Conservation (phyloP, 2,797 vertebrate species). For the Leptodactylus fallax region DNA sequence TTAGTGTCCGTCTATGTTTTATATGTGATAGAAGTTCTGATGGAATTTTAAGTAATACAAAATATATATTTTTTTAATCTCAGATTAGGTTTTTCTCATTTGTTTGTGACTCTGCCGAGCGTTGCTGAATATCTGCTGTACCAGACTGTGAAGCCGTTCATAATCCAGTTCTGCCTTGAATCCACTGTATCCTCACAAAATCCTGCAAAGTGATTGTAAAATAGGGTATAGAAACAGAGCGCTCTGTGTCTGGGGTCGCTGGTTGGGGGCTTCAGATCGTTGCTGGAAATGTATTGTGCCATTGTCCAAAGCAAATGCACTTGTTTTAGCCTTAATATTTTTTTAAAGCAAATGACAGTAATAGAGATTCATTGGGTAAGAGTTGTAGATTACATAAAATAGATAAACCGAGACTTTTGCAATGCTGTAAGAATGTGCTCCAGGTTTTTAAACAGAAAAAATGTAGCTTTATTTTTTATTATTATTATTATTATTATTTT, state of each 20-base stretch:
- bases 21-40: conserved; percentile 1
- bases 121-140: conserved; percentile 37
- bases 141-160: conserved; percentile 60
- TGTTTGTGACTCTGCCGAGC: background rate
- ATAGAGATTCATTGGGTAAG: conserved; percentile 72
- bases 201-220: conserved; percentile 71
- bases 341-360: conserved; percentile 72
- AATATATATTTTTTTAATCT: conserved; percentile 47
- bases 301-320: conserved; percentile 80
- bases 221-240: conserved; percentile 73
- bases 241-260: conserved; percentile 72
- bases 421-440: conserved; percentile 73
- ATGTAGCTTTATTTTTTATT: conserved; percentile 67
- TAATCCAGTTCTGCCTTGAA: conserved; percentile 64
- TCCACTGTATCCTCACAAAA: conserved; percentile 53
- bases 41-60: conserved; percentile 33
- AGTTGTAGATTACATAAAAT: conserved; percentile 69
- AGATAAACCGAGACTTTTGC: conserved; percentile 64
- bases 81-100: conserved; percentile 35
- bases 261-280: conserved; percentile 74
- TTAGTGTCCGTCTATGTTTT: conserved; percentile 20
- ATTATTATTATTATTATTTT: conserved; percentile 56
- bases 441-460: conserved; percentile 65
- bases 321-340: conserved; percentile 92
- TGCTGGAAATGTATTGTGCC: conserved; percentile 83